Conservation (phyloP, 2,113 vertebrate genomes). For the Pachypanchax playfairii region DNA sequence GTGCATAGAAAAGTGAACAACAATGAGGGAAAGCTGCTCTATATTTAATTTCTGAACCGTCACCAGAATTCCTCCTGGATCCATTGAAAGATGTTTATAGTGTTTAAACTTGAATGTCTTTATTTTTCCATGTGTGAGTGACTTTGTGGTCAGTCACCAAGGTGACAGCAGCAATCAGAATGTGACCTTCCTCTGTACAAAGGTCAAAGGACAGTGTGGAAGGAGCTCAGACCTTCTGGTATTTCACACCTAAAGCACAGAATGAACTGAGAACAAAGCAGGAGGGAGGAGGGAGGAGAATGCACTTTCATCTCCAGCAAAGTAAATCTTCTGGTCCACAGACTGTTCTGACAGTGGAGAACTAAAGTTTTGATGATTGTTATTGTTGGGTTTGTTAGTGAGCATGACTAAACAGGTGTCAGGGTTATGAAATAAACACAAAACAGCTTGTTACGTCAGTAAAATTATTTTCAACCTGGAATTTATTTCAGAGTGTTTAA, state of each 20-base stretch:
- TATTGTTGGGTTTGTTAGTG: neutral
- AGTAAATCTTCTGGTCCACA: neutral
- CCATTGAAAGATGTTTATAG: neutral
- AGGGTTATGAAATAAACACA: neutral
- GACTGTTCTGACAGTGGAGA: neutral
- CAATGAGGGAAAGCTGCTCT: too few species aligned
- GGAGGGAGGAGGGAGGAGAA: constrained; percentile 12
- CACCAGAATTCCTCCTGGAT: too few species aligned
- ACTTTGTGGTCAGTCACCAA: constrained; percentile 51
- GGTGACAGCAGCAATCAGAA: constrained; percentile 55
- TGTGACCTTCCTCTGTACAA: constrained; percentile 47
- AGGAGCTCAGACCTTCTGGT: constrained; percentile 53
- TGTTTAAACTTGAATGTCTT: constrained; percentile 34
- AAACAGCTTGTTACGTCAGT: too few species aligned
- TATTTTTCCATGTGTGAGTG: constrained; percentile 13
- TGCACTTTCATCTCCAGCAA: constrained; percentile 23
- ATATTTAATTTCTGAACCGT: too few species aligned
- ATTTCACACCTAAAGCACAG: constrained; percentile 66
- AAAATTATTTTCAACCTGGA: too few species aligned
- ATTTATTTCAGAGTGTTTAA: too few species aligned
- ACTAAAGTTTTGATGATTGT: neutral
- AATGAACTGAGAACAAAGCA: constrained; percentile 6
- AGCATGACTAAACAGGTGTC: neutral
- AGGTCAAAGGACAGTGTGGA: constrained; percentile 62
- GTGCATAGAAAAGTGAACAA: too few species aligned